Evolutionary conservation across 2,888 invertebrate genomes (phyloP), one percentile per base, ranked within the genome.

Genomic region (Ptilodon capucinus): DNA sequence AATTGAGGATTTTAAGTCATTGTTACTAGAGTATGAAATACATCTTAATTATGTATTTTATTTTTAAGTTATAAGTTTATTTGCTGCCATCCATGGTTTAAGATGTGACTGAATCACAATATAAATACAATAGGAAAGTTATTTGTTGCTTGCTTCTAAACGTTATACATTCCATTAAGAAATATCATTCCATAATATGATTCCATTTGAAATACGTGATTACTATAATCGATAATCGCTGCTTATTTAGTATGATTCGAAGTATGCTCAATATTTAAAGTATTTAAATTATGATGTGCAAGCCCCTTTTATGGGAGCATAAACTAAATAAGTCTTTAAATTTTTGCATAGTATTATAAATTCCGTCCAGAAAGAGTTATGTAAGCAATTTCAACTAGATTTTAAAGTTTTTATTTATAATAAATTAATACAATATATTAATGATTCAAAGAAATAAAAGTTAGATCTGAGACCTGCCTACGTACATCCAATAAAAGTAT

Each of bases 1-100:
- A 56, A 42, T 35, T 32, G 41, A 51, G 46, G 36, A 41, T 54
- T 43, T 54, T 55, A 57, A 59, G 63, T 62, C 54, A 68, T 55
- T 62, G 69, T 65, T 65, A 50, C 51, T 57, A 51, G 13, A 4
- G 34, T 35, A 35, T 35, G 18, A 23, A 38, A 28, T 48, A 32
- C 21, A 28, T 40, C 28, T 40, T 43, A 28, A 38, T 48, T 46
- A 34, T 42, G 39, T 48, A 52, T 47, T 57, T 59, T 54, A 46
- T 44, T 54, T 51, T 55, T 51, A 51, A 48, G 34, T 53, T 60
- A 45, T 57, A 57, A 51, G 44, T 53, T 58, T 51, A 47, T 50
- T 56, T 51, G 48, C 43, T 60, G 60, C 50, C 57, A 56, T 38
- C 50, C 57, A 56, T 38, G n/a, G 49, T 46, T 54, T 18, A 54